Conservation (phyloP, 2,888 invertebrate species). For the Brenthis daphne region DNA sequence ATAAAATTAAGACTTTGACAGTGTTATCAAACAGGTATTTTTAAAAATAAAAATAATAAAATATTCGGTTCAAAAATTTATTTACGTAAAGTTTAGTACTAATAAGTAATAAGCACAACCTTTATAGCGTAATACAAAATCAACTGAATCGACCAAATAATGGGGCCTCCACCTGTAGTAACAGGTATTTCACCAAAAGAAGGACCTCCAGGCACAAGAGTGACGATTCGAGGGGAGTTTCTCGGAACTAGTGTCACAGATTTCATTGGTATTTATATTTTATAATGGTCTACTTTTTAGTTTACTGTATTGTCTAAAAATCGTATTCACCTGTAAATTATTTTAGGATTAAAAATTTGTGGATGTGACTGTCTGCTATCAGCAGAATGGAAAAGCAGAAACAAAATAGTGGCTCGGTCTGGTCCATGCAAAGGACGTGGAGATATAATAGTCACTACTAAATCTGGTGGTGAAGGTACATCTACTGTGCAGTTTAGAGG, state of each 20-base stretch:
- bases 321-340: background rate
- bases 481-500: constrained; percentile 95
- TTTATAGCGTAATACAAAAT: too few species aligned
- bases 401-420: constrained; percentile 97
- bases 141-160: constrained; percentile 45
- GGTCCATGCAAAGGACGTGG: constrained; percentile 95
- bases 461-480: constrained; percentile 92
- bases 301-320: too few species aligned
- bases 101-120: too few species aligned
- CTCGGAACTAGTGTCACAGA: constrained; percentile 93
- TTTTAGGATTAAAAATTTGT: constrained; percentile 94
- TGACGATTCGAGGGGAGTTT: constrained; percentile 97
- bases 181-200: constrained; percentile 99
- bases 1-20: background rate
- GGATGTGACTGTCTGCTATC: constrained; percentile 96
- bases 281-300: background rate
- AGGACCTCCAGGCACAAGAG: constrained; percentile 97
- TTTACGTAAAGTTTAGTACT: background rate
- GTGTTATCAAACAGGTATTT: constrained; percentile 3
- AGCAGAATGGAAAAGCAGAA: constrained; percentile 98
- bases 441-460: constrained; percentile 94
- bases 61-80: background rate
- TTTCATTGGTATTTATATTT: constrained; percentile 85
- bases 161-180: constrained; percentile 92
- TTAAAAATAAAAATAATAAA: background rate